These are phyloP conservation scores for Xiphydria camelus DNA, from an alignment of 2,888 invertebrate genomes.

Conservation along the genomic window DNA sequence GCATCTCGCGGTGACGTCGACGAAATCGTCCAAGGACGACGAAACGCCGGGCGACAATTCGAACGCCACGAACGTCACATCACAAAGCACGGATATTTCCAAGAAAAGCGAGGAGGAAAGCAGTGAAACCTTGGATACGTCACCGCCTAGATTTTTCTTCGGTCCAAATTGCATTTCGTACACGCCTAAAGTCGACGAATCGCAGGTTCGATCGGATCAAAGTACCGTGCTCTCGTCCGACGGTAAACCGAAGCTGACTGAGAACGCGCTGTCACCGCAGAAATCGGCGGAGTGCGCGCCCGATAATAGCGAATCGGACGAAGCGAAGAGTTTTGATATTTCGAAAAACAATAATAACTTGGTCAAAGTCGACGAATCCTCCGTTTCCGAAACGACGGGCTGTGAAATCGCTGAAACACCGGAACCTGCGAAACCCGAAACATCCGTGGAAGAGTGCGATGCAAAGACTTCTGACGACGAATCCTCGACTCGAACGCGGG, in stretches of 20 bases:
- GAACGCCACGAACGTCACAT: not conserved
- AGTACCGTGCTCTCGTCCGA: slow-evolving; percentile 26
- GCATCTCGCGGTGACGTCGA: not conserved
- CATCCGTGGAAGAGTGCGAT: not conserved
- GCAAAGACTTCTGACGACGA: not conserved
- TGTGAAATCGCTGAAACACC: not conserved
- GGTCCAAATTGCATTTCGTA: slow-evolving; percentile 55
- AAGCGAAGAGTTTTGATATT: not conserved
- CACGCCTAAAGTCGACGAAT: slow-evolving; percentile 26
- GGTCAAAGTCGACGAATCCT: slow-evolving; percentile 16
- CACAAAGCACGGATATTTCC: slow-evolving; percentile 1
- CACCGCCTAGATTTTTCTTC: slow-evolving; percentile 53
- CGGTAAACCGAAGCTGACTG: slow-evolving; percentile 26
- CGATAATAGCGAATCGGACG: slow-evolving; percentile 1
- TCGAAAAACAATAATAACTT: slow-evolving; percentile 33
- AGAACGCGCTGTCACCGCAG: slow-evolving; percentile 30
- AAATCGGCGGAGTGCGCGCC: slow-evolving; percentile 23
- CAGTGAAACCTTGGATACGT: not conserved
- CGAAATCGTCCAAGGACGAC: slow-evolving; percentile 1
- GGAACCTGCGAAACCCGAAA: slow-evolving; percentile 7
- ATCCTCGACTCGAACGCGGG: not conserved
- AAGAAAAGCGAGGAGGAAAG: not conserved
- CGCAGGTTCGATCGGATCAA: slow-evolving; percentile 17
- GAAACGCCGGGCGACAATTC: not conserved
- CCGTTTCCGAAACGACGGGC: slow-evolving; percentile 10